Conservation (phyloP, 2,888 invertebrate genomes). For the Morpho deidamia region DNA sequence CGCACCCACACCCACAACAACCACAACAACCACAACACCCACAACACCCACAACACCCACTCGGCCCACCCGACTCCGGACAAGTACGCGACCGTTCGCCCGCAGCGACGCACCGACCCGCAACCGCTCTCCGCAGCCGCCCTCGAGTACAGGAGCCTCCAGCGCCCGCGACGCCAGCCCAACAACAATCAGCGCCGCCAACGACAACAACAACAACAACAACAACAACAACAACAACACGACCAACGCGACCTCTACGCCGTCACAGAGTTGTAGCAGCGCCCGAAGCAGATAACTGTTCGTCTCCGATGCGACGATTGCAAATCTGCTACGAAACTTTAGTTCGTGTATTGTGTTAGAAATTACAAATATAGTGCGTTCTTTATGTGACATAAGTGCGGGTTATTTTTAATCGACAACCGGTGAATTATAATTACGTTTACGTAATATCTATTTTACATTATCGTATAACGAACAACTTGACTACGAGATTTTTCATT, state of each 20-base stretch:
- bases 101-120: slow-evolving; percentile 55
- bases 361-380: not conserved
- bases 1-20: slow-evolving; percentile 24
- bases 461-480: not conserved
- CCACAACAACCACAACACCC: slow-evolving; percentile 6
- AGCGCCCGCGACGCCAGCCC: slow-evolving; percentile 66
- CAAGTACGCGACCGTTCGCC: slow-evolving; percentile 62
- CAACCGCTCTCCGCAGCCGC: slow-evolving; percentile 76
- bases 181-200: slow-evolving; percentile 33
- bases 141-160: slow-evolving; percentile 78
- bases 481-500: no score
- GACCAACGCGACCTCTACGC: slow-evolving; percentile 81
- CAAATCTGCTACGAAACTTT: slow-evolving; percentile 21
- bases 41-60: slow-evolving; percentile 33
- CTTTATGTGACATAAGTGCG: not conserved
- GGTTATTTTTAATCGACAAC: not conserved
- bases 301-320: slow-evolving; percentile 19
- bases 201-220: slow-evolving; percentile 7
- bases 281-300: slow-evolving; percentile 54
- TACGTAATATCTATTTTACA: not conserved
- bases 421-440: not conserved
- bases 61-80: slow-evolving; percentile 15
- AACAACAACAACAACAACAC: slow-evolving; percentile 29
- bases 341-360: slow-evolving; percentile 4
- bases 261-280: slow-evolving; percentile 75